Base-by-base conservation (phyloP, 2,888 invertebrate genomes). In the Xylocampa areola region DNA sequence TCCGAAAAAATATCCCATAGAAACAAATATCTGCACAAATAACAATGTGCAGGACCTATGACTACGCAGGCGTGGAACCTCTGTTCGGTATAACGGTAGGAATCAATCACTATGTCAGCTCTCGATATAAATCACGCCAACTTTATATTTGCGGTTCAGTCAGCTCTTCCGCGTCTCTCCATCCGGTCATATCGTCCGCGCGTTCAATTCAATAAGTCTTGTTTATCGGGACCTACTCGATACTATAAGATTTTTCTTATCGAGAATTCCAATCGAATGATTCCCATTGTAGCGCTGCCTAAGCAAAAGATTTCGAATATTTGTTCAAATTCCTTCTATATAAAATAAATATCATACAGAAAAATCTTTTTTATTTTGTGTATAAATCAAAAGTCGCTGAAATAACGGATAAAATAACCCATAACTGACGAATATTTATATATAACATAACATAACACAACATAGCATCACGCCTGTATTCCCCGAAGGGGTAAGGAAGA, bases 171-270 rank as follows among this genome's bases (percentile, higher is more conserved):
- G 33, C 29, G 27, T 47, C 61, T 47, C 55, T 70, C 63, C 35
- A 51, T 44, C 48, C 61, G 36, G 50, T 39, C 59, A 63, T 62
- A 68, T 69, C 62, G 70, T 68, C 60, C 70, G 36, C 55, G 48
- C 30, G 29, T 69, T 60, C 66, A 59, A 70, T 72, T 65, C 75
- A 70, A 75, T 75, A 75, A 67, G 58, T 73, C 62, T 68, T 75
- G 55, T 70, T 70, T 75, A 73, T 70, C 73, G 53, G 53, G 16
- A 60, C 39, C 53, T 41, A 57, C 65, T 44, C 66, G 64, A 63
- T 69, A 62, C 53, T 49, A 45, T 52, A 40, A 59, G 70, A 68
- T 73, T 75, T 75, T 75, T 75, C 64, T 70, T 54, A 68, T 75
- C 65, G 64, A 60, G 62, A 64, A 67, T 73, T 65, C 60, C 64